Evolutionary conservation across 1,140 invertebrate species (phyloP).

Genomic region (Saccostrea cuccullata): DNA sequence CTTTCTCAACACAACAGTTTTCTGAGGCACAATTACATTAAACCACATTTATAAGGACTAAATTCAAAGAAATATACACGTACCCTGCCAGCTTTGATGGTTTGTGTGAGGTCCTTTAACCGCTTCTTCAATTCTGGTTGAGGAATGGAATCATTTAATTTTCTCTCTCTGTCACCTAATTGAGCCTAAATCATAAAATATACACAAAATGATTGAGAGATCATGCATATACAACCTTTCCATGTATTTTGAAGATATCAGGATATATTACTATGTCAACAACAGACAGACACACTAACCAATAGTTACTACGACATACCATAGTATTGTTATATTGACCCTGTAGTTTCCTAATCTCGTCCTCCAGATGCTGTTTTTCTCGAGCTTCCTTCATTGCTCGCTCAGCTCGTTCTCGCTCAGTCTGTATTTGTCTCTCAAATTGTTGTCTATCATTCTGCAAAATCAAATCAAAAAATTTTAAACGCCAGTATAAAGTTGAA

Average conservation of each 20-base stretch:
- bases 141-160: constrained; percentile 63
- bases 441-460: constrained; percentile 66
- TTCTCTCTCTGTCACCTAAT: constrained; percentile 62
- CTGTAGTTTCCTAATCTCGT: constrained; percentile 68
- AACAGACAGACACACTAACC: no score
- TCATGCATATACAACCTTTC: neutral
- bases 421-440: constrained; percentile 67
- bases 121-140: constrained; percentile 69
- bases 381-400: constrained; percentile 64
- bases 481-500: no score
- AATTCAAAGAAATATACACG: neutral
- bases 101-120: constrained; percentile 69
- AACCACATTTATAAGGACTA: neutral
- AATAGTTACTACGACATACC: constrained; percentile 53
- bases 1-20: no score
- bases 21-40: no score
- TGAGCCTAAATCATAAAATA: constrained; percentile 62
- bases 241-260: no score
- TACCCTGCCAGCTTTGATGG: constrained; percentile 70
- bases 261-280: no score
- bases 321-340: constrained; percentile 69
- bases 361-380: constrained; percentile 62
- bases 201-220: neutral
- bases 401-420: constrained; percentile 67
- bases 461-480: neutral